Percentiles rank a stretch among this genome's conserved stretches.
phyloP scores from a whole-genome alignment of 2,113 vertebrate species.

The Rutilus rutilus region DNA sequence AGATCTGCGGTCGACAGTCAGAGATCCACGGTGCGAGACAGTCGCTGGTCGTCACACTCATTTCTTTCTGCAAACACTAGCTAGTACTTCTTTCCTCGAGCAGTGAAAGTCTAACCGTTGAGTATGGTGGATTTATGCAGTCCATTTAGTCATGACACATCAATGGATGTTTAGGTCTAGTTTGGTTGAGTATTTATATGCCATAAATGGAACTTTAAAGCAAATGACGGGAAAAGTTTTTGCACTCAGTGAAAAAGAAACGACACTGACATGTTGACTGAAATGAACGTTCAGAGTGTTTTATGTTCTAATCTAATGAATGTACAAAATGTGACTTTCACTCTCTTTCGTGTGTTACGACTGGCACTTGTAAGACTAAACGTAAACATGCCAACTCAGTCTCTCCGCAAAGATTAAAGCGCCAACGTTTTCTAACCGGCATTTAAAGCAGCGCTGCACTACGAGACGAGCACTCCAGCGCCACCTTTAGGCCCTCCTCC shows the following conservation, averaged over 20 bases:
- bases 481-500: slow-evolving; percentile 79
- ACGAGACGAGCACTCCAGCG: slow-evolving; percentile 88
- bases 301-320: slow-evolving; percentile 9
- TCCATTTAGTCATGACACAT: not conserved
- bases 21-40: not conserved
- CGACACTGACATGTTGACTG: not conserved
- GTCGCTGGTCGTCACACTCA: not conserved
- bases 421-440: slow-evolving; percentile 17
- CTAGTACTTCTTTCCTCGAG: not conserved
- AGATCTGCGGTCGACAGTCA: slow-evolving; percentile 6
- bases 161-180: not conserved
- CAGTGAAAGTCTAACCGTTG: not conserved
- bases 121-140: not conserved
- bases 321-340: slow-evolving; percentile 49
- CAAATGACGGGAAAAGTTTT: not conserved
- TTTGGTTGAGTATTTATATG: not conserved
- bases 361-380: slow-evolving; percentile 1
- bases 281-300: not conserved
- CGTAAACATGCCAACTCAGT: slow-evolving; percentile 19
- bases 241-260: no score
- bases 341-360: slow-evolving; percentile 17
- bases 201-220: not conserved
- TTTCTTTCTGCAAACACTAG: not conserved
- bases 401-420: slow-evolving; percentile 8
- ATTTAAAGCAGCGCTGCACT: slow-evolving; percentile 51